Evolutionary conservation across 1,140 invertebrate genomes (phyloP), one percentile per base, ranked within the genome.

Genomic region (Drosophila nikananu): DNA sequence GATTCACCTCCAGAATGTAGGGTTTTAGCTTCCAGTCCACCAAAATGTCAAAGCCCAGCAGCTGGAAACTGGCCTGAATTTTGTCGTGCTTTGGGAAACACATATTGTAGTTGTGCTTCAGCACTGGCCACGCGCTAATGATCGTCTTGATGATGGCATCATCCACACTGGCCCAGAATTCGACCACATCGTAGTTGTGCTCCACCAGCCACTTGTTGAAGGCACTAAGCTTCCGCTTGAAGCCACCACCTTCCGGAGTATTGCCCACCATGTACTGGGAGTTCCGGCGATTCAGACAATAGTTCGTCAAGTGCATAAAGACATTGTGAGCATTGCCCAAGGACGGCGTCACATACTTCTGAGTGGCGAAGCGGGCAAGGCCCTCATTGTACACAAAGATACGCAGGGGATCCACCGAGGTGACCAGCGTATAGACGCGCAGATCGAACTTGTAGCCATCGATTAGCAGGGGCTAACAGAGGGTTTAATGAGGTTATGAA

Each of bases 371-470:
- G 86, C 97, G 95, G 0, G 97, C 98, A 21, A 99, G 94, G 5
- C 99, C 99, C 94, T 99, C 98, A 77, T 99, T 97, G 93, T 98
- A 99, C 17, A 99, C 95, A 92, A 98, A 99, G 77, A 99, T 96
- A 60, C 98, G 94, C 12, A 98, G 94, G 9, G 99, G 99, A 94
- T 99, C 97, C 90, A 98, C 97, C 0, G 97, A 98, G 0, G 98
- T 99, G 57, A 99, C 96, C 9, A 99, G 94, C 0, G 97, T 97
- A 92, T 99, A 99, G n/a, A 99, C 95, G 58, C 99, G 95, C 30
- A 99, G 95, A 94, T 99, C 99, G 94, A 99, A 99, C 94, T 99
- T 99, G 90, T 97, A 99, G 21, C 97, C 98, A 94, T 99, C 98
- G 41, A 99, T 97, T 1, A 99, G 94, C 86, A 97, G 98, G 0